These are phyloP conservation scores for Pygmarrhopalites habei DNA, from an alignment of 1,140 invertebrate genomes.

Conservation along the genomic window DNA sequence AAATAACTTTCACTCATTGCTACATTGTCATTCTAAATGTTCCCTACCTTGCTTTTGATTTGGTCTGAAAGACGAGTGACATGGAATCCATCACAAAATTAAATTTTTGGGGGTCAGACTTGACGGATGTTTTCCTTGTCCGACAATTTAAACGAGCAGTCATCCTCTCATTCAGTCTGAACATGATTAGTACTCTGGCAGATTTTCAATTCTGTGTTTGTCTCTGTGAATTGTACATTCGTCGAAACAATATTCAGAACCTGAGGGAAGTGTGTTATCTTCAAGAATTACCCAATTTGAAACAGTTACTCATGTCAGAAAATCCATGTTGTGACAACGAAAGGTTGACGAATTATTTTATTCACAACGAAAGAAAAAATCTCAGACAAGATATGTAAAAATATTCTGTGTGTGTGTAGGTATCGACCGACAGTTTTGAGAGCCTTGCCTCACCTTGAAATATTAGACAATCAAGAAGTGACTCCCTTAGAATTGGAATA, in stretches of 20 bases:
- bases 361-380: no score
- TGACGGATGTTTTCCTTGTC: neutral
- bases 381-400: no score
- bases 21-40: no score
- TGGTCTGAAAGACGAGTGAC: conserved; percentile 60
- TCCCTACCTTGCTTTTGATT: no score
- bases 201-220: conserved; percentile 78
- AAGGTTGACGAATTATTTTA: no score
- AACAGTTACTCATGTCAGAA: conserved; percentile 81
- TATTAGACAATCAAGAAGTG: conserved; percentile 1
- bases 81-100: conserved; percentile 70
- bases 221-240: conserved; percentile 80
- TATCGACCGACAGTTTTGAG: no score
- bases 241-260: conserved; percentile 81
- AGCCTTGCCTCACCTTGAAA: conserved; percentile 44
- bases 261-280: conserved; percentile 78
- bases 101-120: conserved; percentile 63
- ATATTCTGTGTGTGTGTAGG: no score
- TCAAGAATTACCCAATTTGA: conserved; percentile 65
- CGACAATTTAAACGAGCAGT: neutral
- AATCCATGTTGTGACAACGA: conserved; percentile 75
- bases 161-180: conserved; percentile 62
- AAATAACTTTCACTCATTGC: no score
- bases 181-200: conserved; percentile 71
- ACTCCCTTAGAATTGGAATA: neutral